A percentile compares a stretch with the other conserved stretches of the same genome.
Conservation (phyloP, 1,140 invertebrate genomes). For the Procambarus virginalis region DNA sequence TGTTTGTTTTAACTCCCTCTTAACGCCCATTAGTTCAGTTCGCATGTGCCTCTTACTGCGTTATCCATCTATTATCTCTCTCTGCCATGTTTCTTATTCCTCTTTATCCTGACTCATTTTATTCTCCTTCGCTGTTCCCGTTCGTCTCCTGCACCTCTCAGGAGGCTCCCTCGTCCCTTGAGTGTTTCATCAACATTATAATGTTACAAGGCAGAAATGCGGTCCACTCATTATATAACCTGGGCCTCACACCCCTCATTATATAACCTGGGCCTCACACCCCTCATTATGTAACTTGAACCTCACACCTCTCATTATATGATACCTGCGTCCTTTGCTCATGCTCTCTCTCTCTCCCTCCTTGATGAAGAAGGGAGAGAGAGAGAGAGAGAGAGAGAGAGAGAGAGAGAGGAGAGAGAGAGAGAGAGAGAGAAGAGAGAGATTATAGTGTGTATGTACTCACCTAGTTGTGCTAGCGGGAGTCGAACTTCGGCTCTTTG, state of each 20-base stretch:
- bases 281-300: constrained; percentile 33
- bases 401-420: no score
- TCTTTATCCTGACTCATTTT: neutral
- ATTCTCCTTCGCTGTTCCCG: neutral
- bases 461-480: no score
- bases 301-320: neutral
- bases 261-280: neutral
- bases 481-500: no score
- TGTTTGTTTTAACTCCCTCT: neutral
- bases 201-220: constrained; percentile 50
- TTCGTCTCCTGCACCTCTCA: neutral
- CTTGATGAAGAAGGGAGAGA: neutral
- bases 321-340: constrained; percentile 20
- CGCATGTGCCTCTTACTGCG: no score
- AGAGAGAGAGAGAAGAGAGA: neutral
- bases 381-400: no score
- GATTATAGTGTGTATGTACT: no score
- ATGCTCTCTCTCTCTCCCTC: neutral
- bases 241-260: neutral
- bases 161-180: neutral
- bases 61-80: no score
- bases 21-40: neutral
- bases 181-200: constrained; percentile 58
- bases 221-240: constrained; percentile 38
- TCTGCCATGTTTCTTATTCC: neutral